Base-by-base conservation (phyloP, 2,113 vertebrate genomes). In the Lucifuga dentata region DNA sequence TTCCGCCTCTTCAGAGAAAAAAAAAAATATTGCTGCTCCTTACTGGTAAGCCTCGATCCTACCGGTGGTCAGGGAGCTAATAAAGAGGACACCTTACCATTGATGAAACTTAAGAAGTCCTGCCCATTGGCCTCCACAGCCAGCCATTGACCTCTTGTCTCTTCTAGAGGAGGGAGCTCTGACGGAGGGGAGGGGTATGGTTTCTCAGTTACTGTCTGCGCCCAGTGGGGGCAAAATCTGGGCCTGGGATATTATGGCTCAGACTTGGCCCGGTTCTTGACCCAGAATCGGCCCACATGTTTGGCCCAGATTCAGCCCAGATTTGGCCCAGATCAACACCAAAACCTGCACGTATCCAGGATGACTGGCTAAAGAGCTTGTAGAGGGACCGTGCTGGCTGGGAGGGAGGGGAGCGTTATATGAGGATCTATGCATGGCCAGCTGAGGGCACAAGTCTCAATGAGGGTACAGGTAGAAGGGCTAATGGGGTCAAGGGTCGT, bases 141-240 rank as follows among this genome's bases (percentile, higher is more conserved):
- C 85, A 91, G 87, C 88, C 85, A 91, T 19, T 90, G 85, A 90
- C 89, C 89, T 87, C 85, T 76, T 55, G 87, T 81, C 77, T 88
- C 87, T 83, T 90, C 87, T 89, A 92, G 80, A 85, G 84, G 87
- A 82, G 86, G 80, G 77, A 88, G 78, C 67, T 90, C 89, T 86
- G 87, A 85, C 78, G 84, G 58, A 83, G 78, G 87, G 86, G 88
- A 74, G 82, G 86, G 88, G 86, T 81, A 87, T 2, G 85, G 75
- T 76, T 62, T 89, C 86, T 90, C 74, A 86, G 89, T 91, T 90
- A 91, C 81, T 72, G 74, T 88, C 74, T 79, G 66, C 29, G 11
- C 73, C 78, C 68, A 61, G 70, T 36, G 38, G 51, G 49, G 78
- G 76, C 69, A 73, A 83, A 87, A 89, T 86, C 88, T 84, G 87